phyloP scores from a whole-genome alignment of 1,140 invertebrate genomes.

The Hyposmocoma kahamanoa region DNA sequence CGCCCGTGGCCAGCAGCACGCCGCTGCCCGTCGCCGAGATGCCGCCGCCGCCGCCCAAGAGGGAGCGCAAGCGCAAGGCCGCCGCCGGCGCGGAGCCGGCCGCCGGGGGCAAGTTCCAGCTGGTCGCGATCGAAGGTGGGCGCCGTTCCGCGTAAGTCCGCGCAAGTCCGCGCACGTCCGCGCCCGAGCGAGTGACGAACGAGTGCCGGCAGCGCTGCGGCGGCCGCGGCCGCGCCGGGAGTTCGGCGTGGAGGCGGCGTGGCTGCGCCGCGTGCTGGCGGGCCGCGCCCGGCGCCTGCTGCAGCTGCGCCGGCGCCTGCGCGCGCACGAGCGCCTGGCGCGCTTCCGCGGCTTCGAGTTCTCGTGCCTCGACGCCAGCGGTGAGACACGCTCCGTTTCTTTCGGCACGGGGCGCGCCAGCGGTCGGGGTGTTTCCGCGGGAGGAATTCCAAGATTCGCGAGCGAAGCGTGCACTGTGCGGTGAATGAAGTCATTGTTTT shows the following conservation, averaged over 20 bases:
- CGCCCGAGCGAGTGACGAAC: too few species aligned
- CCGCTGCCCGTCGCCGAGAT: slow-evolving; percentile 8
- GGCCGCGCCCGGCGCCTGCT: slow-evolving; percentile 11
- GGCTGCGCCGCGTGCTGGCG: slow-evolving; percentile 14
- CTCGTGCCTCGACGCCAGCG: background rate
- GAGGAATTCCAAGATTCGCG: too few species aligned
- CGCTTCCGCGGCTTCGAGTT: background rate
- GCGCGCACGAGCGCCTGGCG: background rate
- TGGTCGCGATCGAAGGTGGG: slow-evolving; percentile 25
- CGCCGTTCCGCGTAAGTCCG: too few species aligned
- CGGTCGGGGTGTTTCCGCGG: too few species aligned
- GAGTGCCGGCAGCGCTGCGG: slow-evolving; percentile 18
- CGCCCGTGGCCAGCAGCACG: slow-evolving; percentile 6
- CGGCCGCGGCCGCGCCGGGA: slow-evolving; percentile 9
- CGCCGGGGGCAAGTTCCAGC: slow-evolving; percentile 14
- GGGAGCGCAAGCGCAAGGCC: background rate
- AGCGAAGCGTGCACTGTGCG: too few species aligned
- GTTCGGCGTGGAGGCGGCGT: slow-evolving; percentile 14
- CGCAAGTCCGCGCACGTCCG: too few species aligned
- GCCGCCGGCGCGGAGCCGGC: slow-evolving; percentile 11
- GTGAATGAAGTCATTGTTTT: too few species aligned
- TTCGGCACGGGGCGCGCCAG: too few species aligned
- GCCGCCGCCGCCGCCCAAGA: background rate
- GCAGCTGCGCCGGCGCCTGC: slow-evolving; percentile 5
- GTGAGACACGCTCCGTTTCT: too few species aligned